phyloP scores from a whole-genome alignment of 2,888 invertebrate genomes.

The Drosophila neoperkinsi region DNA sequence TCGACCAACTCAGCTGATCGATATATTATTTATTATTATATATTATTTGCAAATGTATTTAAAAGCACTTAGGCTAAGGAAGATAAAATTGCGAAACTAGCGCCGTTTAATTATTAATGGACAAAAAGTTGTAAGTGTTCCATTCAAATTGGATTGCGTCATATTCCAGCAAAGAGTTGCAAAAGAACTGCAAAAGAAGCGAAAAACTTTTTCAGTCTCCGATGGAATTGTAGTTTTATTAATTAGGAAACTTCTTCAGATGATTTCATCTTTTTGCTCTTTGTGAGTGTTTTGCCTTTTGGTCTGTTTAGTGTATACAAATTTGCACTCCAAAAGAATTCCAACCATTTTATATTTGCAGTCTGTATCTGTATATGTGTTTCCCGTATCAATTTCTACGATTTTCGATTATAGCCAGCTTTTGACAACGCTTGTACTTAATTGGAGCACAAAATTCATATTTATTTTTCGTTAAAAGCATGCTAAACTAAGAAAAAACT shows the following conservation, averaged over 20 bases:
- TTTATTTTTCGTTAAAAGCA: neutral
- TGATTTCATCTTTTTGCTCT: constrained; percentile 5
- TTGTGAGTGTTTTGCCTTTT: neutral
- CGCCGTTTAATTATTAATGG: constrained; percentile 12
- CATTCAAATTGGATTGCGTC: constrained; percentile 7
- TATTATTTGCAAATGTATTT: neutral
- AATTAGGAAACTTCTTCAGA: constrained; percentile 34
- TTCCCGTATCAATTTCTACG: neutral
- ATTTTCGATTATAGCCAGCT: neutral
- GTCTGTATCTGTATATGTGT: neutral
- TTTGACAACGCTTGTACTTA: neutral
- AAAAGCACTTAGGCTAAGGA: constrained; percentile 5
- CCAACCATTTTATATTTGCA: neutral
- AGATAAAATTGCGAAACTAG: constrained; percentile 16
- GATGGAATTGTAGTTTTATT: constrained; percentile 20
- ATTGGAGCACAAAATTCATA: neutral
- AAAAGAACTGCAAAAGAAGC: constrained; percentile 5
- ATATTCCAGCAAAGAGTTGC: constrained; percentile 13
- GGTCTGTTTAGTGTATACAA: neutral
- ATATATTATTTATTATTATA: neutral
- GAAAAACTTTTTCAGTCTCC: constrained; percentile 34
- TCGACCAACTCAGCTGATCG: neutral
- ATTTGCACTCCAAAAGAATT: neutral
- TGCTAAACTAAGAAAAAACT: constrained; percentile 39
- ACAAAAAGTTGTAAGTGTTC: constrained; percentile 30